phyloP scores from a whole-genome alignment of 92 coral and sea anemone genomes.

The Siderastrea radians region DNA sequence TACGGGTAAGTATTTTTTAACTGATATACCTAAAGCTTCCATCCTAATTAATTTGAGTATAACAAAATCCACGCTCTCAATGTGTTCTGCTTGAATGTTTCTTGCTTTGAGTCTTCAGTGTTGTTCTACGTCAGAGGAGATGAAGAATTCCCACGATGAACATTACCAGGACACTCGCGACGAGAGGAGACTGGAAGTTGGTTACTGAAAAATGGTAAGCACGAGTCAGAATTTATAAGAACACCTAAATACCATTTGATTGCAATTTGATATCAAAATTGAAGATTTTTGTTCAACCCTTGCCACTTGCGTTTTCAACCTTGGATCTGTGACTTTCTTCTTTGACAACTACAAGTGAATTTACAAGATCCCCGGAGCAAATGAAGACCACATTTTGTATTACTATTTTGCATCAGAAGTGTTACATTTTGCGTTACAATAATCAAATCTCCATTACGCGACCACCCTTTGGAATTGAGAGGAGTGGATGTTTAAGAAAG shows the following conservation, averaged over 20 bases:
- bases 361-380: too few relatives aligned
- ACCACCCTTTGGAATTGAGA: too few relatives aligned
- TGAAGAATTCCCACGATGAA: slow-evolving; percentile 7
- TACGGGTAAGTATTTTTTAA: too few relatives aligned
- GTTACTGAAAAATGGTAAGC: slow-evolving; percentile 1
- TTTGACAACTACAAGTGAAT: too few relatives aligned
- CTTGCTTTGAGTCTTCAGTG: neutral
- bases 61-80: neutral
- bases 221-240: neutral
- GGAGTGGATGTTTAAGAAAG: too few relatives aligned
- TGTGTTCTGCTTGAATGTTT: neutral
- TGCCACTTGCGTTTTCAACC: too few relatives aligned
- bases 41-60: neutral
- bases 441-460: too few relatives aligned
- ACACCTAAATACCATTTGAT: neutral
- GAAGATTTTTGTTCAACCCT: too few relatives aligned
- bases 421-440: too few relatives aligned
- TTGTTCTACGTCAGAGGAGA: slow-evolving; percentile 11
- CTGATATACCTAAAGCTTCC: neutral
- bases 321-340: too few relatives aligned
- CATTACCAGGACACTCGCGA: neutral
- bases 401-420: too few relatives aligned
- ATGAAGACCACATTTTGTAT: too few relatives aligned
- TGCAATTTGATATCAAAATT: neutral
- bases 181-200: slow-evolving; percentile 3